Evolutionary conservation across 2,113 vertebrate species (phyloP).

Genomic region (Montifringilla adamsi): DNA sequence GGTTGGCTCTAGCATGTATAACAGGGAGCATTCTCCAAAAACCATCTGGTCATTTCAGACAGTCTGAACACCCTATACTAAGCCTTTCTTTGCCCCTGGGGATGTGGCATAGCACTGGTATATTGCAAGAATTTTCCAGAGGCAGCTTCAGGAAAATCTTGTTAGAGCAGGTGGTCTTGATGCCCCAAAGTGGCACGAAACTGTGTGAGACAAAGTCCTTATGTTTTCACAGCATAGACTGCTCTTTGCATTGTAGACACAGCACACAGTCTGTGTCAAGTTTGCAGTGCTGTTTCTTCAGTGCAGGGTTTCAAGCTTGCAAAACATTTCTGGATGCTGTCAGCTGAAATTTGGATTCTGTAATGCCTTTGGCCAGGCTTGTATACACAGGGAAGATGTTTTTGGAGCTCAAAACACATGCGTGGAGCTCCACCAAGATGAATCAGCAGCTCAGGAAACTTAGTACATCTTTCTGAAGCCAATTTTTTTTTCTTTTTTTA

Average conservation of each 20-base stretch:
- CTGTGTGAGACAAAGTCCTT: accelerated
- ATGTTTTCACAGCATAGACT: not conserved
- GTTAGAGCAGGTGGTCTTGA: not conserved
- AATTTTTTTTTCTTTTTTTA: not conserved
- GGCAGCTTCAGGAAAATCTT: not conserved
- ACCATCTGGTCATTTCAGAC: not conserved
- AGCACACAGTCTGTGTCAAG: too few species aligned
- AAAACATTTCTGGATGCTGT: conserved; percentile 49
- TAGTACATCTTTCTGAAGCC: not conserved
- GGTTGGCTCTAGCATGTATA: not conserved
- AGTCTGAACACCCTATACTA: not conserved
- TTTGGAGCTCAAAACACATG: conserved; percentile 39
- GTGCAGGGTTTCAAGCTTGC: not conserved
- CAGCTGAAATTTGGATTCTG: conserved; percentile 40
- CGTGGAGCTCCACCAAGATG: conserved; percentile 63
- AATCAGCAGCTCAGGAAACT: conserved; percentile 65
- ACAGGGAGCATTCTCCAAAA: not conserved
- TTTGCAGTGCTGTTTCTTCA: not conserved
- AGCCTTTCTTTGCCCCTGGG: not conserved
- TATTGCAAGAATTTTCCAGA: not conserved
- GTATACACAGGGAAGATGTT: conserved; percentile 49
- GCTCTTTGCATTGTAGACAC: not conserved
- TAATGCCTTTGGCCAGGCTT: conserved; percentile 42
- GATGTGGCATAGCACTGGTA: not conserved
- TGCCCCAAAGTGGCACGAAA: not conserved